Conservation (phyloP, 2,797 vertebrate species). For the Brotula barbata region DNA sequence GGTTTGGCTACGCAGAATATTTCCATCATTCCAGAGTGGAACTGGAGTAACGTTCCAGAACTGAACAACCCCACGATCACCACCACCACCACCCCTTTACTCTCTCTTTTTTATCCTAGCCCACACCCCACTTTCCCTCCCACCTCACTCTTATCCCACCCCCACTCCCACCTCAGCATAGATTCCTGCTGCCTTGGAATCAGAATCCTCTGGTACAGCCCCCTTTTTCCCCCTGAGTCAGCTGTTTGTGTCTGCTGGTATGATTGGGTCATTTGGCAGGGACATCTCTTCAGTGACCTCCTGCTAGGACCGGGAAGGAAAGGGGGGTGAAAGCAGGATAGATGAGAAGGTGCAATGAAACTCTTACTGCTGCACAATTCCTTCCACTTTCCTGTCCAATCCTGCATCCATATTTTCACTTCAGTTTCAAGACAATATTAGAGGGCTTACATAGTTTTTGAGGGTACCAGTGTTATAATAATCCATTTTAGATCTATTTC, state of each 20-base stretch:
- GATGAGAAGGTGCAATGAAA: slow-evolving; percentile 54
- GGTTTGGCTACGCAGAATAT: slow-evolving; percentile 81
- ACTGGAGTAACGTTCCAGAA: slow-evolving; percentile 76
- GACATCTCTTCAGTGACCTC: slow-evolving; percentile 74
- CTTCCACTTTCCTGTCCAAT: slow-evolving; percentile 33
- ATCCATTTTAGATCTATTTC: slow-evolving; percentile 33
- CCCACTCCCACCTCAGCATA: slow-evolving; percentile 34
- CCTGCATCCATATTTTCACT: slow-evolving; percentile 24
- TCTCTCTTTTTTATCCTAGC: slow-evolving; percentile 59
- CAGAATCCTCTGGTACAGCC: slow-evolving; percentile 70
- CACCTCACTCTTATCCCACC: slow-evolving; percentile 55
- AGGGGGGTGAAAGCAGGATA: slow-evolving; percentile 39
- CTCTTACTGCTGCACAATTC: slow-evolving; percentile 48
- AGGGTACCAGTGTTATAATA: slow-evolving; percentile 10
- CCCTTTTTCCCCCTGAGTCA: slow-evolving; percentile 77
- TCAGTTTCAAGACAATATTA: too few species aligned
- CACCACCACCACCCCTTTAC: slow-evolving; percentile 29
- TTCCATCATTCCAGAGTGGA: slow-evolving; percentile 81
- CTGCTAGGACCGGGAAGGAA: slow-evolving; percentile 70
- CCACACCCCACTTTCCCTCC: slow-evolving; percentile 45
- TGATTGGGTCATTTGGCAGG: slow-evolving; percentile 80
- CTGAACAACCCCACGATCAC: slow-evolving; percentile 60
- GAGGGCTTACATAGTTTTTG: too few species aligned
- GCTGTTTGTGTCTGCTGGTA: slow-evolving; percentile 77
- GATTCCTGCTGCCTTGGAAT: slow-evolving; percentile 71